Base-by-base conservation (phyloP, 2,797 vertebrate species). In the Melanotaenia boesemani region DNA sequence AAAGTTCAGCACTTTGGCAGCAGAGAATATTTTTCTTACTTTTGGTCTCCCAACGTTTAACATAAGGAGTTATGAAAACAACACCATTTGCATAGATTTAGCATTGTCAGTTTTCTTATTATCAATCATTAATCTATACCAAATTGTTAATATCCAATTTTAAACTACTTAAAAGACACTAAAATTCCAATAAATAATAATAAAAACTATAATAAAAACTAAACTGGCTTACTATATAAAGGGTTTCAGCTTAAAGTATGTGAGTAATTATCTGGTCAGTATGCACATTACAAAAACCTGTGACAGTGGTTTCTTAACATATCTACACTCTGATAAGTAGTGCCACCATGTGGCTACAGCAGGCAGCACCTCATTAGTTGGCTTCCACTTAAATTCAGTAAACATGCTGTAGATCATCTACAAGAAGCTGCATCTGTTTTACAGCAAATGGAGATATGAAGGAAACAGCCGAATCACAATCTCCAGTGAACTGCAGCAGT, bases 271-370 rank as follows among this genome's bases (percentile, higher is more conserved):
- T 71, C 44, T 72, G 81, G 77, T 91, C 84, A 67, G 88, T 82
- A 86, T 85, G 75, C 85, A 76, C 52, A 54, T 70, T 81, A 86
- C 85, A 82, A 67, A 56, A 76, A 30, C 55, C 58, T 56, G 8
- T 3, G 3, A 79, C 41, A 16, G 0, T 24, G 54, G 70, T 83
- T 83, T 86, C 70, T 76, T 74, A 81, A 83, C 67, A 34, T 6
- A 62, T 57, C 63, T 75, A 86, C 85, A 63, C 39, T 67, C 85
- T 81, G 84, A 86, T 64, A 24, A 70, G 63, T 70, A 85, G 66
- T 71, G 91, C 93, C 94, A 85, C 85, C 92, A 7, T 79, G 93
- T 92, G 93, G 93, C 28, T 0, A 9, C 44, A 70, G 50, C 60
- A 28, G 48, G 78, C 34, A 77, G 10, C 26, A 22, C 52, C 59